Evolutionary conservation across 2,113 vertebrate genomes (phyloP).

Genomic region (Bos javanicus): DNA sequence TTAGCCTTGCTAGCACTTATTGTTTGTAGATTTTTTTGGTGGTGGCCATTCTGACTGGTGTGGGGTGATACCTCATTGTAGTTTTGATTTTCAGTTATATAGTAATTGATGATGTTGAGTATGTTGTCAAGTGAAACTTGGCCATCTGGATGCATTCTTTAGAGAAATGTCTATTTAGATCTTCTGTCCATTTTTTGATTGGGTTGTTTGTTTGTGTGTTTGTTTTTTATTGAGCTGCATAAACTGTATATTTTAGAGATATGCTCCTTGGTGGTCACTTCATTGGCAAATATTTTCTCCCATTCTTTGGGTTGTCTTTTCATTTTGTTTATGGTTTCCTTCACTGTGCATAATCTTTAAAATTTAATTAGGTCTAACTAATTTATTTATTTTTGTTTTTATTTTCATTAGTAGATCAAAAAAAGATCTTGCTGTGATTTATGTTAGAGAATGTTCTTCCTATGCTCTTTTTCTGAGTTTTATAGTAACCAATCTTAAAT

Average conservation of each 20-base stretch:
- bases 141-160: background rate
- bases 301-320: background rate
- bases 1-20: background rate
- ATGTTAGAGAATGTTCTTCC: background rate
- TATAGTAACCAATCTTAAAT: background rate
- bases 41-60: background rate
- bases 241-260: background rate
- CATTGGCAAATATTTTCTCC: background rate
- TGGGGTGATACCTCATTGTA: background rate
- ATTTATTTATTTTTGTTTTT: background rate
- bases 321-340: background rate
- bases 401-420: background rate
- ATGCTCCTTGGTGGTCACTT: background rate
- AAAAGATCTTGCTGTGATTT: background rate
- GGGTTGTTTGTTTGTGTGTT: background rate
- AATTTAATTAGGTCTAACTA: background rate
- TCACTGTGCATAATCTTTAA: background rate
- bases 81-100: background rate
- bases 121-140: background rate
- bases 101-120: background rate
- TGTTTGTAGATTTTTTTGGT: background rate
- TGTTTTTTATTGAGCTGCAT: background rate
- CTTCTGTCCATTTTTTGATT: background rate
- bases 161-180: background rate
- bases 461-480: background rate